These are phyloP conservation scores for Huso huso DNA, from an alignment of 2,797 vertebrate species.

Conservation along the genomic window DNA sequence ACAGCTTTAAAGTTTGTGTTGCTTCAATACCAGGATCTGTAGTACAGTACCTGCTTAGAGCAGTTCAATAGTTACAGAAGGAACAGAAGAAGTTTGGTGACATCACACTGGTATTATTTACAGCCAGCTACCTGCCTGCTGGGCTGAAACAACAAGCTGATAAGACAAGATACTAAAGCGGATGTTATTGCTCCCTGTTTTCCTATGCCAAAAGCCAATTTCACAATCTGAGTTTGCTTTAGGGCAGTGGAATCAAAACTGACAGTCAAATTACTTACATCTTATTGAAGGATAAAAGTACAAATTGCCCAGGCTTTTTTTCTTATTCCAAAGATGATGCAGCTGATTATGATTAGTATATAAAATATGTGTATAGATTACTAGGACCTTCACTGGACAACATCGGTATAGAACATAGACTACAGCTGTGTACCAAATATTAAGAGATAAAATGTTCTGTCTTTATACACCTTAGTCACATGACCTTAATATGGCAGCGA, in stretches of 20 bases:
- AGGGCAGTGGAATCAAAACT: background rate
- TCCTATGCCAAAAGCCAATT: background rate
- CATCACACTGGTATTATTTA: background rate
- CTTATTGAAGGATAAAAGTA: background rate
- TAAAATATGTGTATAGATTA: background rate
- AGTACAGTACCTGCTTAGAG: background rate
- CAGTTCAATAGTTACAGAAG: background rate
- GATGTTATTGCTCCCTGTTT: background rate
- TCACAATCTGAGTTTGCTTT: background rate
- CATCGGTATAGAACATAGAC: too few relatives aligned
- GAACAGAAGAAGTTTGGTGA: background rate
- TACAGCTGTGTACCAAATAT: too few relatives aligned
- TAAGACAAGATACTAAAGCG: background rate
- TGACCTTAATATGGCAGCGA: background rate
- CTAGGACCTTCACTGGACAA: background rate
- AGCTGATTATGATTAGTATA: too few relatives aligned
- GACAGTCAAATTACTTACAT: background rate
- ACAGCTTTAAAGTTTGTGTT: too few relatives aligned
- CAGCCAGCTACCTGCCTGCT: background rate
- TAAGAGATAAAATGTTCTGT: too few relatives aligned
- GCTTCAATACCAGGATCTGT: too few relatives aligned
- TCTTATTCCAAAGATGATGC: too few relatives aligned
- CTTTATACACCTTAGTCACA: background rate
- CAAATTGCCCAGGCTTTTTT: too few relatives aligned
- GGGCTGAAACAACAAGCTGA: background rate